A percentile compares a stretch with the other conserved stretches of the same genome.
Evolutionary conservation across 2,113 vertebrate species (phyloP).

Genomic region (Phrynosoma platyrhinos): DNA sequence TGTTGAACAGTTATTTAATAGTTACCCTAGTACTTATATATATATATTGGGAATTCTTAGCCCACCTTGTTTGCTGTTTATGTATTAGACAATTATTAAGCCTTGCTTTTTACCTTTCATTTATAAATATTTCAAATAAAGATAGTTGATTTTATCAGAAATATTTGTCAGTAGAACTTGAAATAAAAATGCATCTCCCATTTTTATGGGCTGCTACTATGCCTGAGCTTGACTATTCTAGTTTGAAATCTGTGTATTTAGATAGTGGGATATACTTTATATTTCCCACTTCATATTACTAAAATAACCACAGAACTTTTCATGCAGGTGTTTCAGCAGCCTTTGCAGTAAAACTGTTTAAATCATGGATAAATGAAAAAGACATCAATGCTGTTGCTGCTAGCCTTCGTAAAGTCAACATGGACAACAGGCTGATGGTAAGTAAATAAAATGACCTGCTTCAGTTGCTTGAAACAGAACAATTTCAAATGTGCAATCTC

Average conservation of each 20-base stretch:
- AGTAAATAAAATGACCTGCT: slow-evolving; percentile 21
- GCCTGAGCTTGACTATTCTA: too few relatives aligned
- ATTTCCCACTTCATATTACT: neutral
- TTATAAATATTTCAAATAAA: neutral
- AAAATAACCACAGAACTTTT: neutral
- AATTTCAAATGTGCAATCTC: neutral
- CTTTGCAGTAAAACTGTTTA: slow-evolving; percentile 98
- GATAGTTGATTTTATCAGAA: neutral
- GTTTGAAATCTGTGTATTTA: too few relatives aligned
- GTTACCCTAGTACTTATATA: too few relatives aligned
- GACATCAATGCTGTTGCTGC: slow-evolving; percentile 96
- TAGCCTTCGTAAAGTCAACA: slow-evolving; percentile 96
- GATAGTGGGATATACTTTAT: neutral
- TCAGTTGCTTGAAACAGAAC: neutral
- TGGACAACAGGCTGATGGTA: slow-evolving; percentile 99
- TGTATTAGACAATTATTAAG: too few relatives aligned
- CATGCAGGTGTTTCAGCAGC: slow-evolving; percentile 93
- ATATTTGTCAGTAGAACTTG: too few relatives aligned
- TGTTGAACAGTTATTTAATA: too few relatives aligned
- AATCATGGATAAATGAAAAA: slow-evolving; percentile 98
- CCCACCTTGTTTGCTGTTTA: neutral
- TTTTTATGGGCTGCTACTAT: too few relatives aligned
- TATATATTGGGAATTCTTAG: neutral
- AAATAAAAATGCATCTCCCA: too few relatives aligned
- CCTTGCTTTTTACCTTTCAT: too few relatives aligned